Base-by-base conservation (phyloP, 2,113 vertebrate genomes). In the Calyptomena viridis region DNA sequence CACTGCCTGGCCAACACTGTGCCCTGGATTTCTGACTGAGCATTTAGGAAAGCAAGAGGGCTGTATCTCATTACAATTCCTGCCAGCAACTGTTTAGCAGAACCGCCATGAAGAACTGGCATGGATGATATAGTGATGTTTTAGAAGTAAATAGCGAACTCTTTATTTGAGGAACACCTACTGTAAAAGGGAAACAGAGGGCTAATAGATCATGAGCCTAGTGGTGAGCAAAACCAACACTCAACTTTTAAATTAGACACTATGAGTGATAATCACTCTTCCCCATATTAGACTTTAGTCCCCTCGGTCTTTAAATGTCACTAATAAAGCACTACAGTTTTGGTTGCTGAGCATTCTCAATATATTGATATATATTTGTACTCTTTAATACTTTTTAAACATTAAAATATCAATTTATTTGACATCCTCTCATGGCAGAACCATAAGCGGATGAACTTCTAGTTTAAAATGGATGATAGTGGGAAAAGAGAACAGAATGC, bases 391-490 rank as follows among this genome's bases (percentile, higher is more conserved):
- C 60, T 93, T 96, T 79, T 88, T 60, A 77, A 93, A 84, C 13
- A 59, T 35, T 56, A 22, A 17, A 58, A 14, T 88, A 92, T 80
- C 62, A 73, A 94, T 93, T 86, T 90, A 46, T 90, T 82, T 74
- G n/a, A 79, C 85, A 73, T 69, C 35, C 12, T 87, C 66, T 79
- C 31, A 79, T 66, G 62, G 30, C 64, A 84, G 71, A 95, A 18
- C 59, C 66, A 85, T n/a, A 92, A 93, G 92, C 18, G 63, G 80
- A 95, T 92, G 74, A 89, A 95, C 75, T 91, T 97, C 93, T 94
- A 94, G 90, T 89, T 97, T 86, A 91, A 97, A 96, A 97, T 84
- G 83, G 94, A 97, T 97, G 95, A 89, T 74, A 91, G 78, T 3
- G 16, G 37, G 37, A 63, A 56, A 91, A 75, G 52, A 91, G 93